Conservation (phyloP, 2,113 vertebrate genomes). For the Sula dactylatra region DNA sequence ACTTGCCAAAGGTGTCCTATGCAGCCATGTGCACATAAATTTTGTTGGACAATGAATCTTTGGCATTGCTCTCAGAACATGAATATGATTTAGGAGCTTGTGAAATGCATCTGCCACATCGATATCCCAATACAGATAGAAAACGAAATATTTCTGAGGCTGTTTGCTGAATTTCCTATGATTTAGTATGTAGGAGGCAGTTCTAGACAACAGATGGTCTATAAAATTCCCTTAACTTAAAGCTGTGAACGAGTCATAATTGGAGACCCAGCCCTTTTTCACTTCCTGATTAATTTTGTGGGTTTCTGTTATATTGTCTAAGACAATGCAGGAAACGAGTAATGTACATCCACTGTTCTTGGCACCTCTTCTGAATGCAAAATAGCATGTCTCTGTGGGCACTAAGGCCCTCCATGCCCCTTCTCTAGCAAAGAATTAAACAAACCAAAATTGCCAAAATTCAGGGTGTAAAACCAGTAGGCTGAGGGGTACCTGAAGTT, state of each 20-base stretch:
- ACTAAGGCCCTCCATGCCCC: not conserved
- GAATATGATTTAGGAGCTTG: not conserved
- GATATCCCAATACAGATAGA: not conserved
- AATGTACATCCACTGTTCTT: not conserved
- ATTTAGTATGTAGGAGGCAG: not conserved
- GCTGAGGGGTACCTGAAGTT: not conserved
- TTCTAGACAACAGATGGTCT: not conserved
- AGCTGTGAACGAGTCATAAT: not conserved
- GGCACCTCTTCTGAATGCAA: not conserved
- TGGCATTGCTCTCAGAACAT: not conserved
- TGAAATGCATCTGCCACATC: not conserved
- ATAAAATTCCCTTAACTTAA: not conserved
- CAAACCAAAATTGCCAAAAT: not conserved
- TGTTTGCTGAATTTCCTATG: not conserved
- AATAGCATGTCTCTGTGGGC: not conserved
- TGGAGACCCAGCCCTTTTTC: not conserved
- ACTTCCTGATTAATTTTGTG: not conserved
- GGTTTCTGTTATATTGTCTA: not conserved
- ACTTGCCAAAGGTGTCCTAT: not conserved
- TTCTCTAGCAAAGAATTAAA: not conserved
- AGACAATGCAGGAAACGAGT: not conserved
- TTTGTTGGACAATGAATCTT: not conserved
- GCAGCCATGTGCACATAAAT: not conserved
- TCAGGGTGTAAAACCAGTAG: not conserved
- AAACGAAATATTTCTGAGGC: not conserved